Percentiles rank a stretch among this genome's conserved stretches.
Conservation (phyloP, 2,797 vertebrate species). For the Lophotriccus pileatus region DNA sequence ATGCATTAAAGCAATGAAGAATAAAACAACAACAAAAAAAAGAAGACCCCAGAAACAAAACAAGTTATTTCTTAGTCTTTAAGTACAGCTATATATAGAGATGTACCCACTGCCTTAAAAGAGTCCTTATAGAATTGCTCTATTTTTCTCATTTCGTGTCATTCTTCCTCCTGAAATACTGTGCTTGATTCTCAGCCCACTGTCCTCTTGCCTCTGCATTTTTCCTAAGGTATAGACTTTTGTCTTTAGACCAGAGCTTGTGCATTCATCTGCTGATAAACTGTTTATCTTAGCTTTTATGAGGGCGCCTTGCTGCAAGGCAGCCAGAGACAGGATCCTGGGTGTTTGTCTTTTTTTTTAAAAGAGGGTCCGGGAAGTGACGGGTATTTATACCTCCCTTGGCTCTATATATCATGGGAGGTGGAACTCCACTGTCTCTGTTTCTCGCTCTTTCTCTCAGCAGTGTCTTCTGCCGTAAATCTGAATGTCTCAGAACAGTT, state of each 20-base stretch:
- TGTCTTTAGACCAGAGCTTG: conserved; percentile 72
- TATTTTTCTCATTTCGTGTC: not conserved
- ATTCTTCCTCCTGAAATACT: not conserved
- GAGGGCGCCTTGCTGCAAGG: conserved; percentile 81
- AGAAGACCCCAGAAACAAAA: not conserved
- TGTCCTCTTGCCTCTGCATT: not conserved
- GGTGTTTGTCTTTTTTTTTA: conserved; percentile 76
- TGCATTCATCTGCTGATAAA: conserved; percentile 83
- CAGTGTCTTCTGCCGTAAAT: conserved; percentile 65
- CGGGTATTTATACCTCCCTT: conserved; percentile 68
- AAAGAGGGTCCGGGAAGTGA: conserved; percentile 66
- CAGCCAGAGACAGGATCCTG: conserved; percentile 80
- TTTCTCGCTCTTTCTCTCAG: conserved; percentile 54
- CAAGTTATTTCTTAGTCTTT: not conserved
- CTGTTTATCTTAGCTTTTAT: conserved; percentile 86
- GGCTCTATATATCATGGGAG: conserved; percentile 68
- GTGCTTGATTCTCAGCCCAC: not conserved
- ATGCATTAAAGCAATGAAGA: not conserved
- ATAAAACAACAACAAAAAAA: not conserved
- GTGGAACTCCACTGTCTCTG: conserved; percentile 58
- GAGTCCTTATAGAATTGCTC: not conserved
- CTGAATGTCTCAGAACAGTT: conserved; percentile 46
- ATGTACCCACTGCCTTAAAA: not conserved
- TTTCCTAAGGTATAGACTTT: conserved; percentile 72
- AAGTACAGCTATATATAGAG: not conserved